Evolutionary conservation across 2,888 invertebrate species (phyloP).

Genomic region (Baccha elongata): DNA sequence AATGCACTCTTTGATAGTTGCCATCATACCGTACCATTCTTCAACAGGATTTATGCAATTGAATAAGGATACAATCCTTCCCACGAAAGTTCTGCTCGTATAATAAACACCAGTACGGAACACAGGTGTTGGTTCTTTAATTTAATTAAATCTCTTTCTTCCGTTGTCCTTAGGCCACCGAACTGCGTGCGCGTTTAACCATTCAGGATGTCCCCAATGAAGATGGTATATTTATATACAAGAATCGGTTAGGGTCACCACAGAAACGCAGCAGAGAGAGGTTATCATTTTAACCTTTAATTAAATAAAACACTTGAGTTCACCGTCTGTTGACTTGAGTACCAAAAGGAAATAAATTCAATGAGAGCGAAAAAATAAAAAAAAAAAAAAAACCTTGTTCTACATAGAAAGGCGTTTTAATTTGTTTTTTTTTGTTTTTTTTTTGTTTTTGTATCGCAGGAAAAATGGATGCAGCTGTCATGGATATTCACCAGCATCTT

Average conservation of each 20-base stretch:
- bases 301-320: conserved; percentile 66
- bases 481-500: conserved; percentile 40
- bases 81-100: not conserved
- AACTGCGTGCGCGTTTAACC: conserved; percentile 32
- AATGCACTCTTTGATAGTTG: conserved; percentile 31
- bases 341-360: conserved; percentile 46
- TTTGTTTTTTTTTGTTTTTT: not conserved
- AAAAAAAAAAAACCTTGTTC: conserved; percentile 12
- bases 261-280: conserved; percentile 9
- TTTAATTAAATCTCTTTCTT: conserved; percentile 71
- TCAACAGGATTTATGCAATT: conserved; percentile 47
- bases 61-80: conserved; percentile 40
- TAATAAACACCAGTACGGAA: conserved; percentile 17
- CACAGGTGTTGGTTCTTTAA: conserved; percentile 70
- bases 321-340: conserved; percentile 50
- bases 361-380: conserved; percentile 22
- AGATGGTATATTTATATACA: conserved; percentile 4
- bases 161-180: conserved; percentile 36
- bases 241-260: conserved; percentile 42
- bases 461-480: conserved; percentile 43
- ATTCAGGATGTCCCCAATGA: conserved; percentile 44
- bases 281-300: conserved; percentile 65
- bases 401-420: conserved; percentile 7
- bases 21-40: not conserved
- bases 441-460: not conserved